Base-by-base conservation (phyloP, 2,797 vertebrate genomes). In the Alauda arvensis region DNA sequence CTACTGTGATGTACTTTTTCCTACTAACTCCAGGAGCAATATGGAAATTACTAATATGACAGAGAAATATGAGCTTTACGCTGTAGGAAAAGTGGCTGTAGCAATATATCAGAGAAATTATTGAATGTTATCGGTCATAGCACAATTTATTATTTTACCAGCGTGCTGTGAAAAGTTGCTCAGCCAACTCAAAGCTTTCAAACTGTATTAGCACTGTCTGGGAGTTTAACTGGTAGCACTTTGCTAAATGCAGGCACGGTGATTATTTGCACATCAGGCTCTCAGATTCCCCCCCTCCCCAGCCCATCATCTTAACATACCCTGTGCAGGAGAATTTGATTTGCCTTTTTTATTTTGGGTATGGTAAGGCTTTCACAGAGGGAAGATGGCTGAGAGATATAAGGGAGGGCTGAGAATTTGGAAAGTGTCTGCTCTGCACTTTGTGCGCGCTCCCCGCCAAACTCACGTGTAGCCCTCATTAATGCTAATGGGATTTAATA, bases 401-500 rank as follows among this genome's bases (percentile, higher is more conserved):
- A 93, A 91, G 42, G 43, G 76, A 87, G 82, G 65, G 43, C 57
- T 90, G 91, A 93, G 85, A 77, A 85, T 91, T 89, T 89, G 91
- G 78, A 93, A 96, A 94, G n/a, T 91, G 94, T 87, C 70, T 88
- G 89, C 90, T 63, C 81, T 93, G 94, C 89, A 92, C 25, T 96
- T 96, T 93, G 88, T 60, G 59, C 31, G 33, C 20, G 52, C 86
- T 93, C 77, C 72, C 91, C 45, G 89, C 80, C 91, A 93, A 93
- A 90, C 82, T 57, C 89, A 67, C 8, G 25, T 83, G 90, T 29
- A 79, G 8, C 75, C 88, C 94, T 96, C 93, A 93, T 95, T 95
- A 94, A 94, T 95, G 91, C 82, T 96, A 95, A 95, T 94, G 90
- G 93, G 80, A 90, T 92, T 94, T 95, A 94, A 95, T 93, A 91